Evolutionary conservation across 2,113 vertebrate species (phyloP).

Genomic region (Fulmarus glacialis): DNA sequence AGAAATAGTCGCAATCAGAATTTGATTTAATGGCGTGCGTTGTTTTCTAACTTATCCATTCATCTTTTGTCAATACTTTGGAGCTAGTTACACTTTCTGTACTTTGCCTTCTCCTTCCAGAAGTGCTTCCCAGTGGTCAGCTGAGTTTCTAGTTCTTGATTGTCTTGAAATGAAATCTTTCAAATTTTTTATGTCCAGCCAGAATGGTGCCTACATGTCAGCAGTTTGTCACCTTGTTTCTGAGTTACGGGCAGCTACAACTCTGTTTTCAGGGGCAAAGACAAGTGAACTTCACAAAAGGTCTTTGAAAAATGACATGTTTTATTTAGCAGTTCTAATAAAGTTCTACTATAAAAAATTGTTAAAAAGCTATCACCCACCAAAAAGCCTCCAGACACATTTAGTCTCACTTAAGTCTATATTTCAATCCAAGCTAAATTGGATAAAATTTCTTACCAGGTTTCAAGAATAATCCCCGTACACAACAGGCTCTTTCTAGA

Average conservation of each 20-base stretch:
- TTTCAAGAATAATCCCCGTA: not conserved
- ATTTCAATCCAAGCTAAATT: not conserved
- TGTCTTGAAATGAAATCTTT: not conserved
- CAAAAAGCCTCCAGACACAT: not conserved
- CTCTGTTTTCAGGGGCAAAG: not conserved
- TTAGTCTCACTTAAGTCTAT: not conserved
- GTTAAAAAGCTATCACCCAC: not conserved
- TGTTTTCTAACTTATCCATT: not conserved
- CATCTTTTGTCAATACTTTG: not conserved
- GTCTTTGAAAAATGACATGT: not conserved
- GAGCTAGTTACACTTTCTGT: not conserved
- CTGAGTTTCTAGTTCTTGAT: not conserved
- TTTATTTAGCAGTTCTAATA: not conserved
- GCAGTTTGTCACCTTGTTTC: not conserved
- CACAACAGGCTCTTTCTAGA: not conserved
- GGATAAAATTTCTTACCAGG: not conserved
- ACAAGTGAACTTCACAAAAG: not conserved
- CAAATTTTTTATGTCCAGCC: rapidly evolving
- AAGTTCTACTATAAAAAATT: not conserved
- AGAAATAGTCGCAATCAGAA: not conserved
- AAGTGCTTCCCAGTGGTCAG: not conserved
- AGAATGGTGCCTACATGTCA: not conserved
- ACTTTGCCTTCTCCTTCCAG: not conserved
- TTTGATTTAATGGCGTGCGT: not conserved
- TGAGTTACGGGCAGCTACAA: not conserved